Evolutionary conservation across 2,888 invertebrate genomes (phyloP), one percentile per base, ranked within the genome.

Genomic region (Margaritifera margaritifera): DNA sequence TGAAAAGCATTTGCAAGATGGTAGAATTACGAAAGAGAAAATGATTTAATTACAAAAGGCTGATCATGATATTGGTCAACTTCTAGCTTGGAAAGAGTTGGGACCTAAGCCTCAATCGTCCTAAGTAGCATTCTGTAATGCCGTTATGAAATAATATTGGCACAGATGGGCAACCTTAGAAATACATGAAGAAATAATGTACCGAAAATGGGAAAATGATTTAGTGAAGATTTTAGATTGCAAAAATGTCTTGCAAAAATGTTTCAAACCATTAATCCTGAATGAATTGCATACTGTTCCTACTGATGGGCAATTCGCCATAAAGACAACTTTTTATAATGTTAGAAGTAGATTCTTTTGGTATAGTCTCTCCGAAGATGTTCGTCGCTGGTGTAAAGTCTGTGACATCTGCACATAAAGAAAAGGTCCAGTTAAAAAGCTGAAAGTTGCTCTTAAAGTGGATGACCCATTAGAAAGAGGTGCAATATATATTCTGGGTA

Each of bases 371-470:
- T n/a, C n/a, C n/a, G n/a, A n/a, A n/a, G n/a, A 27, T 27, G 27
- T n/a, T n/a, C n/a, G n/a, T 72, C 2, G 63, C 15, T 74, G 71
- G 66, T 61, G 66, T 50, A 66, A 55, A 25, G 31, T n/a, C 11
- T 74, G 74, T 74, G 72, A 68, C 59, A 50, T 60, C 20, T 77
- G 72, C n/a, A n/a, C n/a, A n/a, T n/a, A n/a, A n/a, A n/a, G n/a
- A n/a, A n/a, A n/a, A n/a, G n/a, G n/a, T n/a, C 64, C 71, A 15
- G 27, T 19, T 6, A 64, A 61, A 42, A 64, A 64, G 42, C 53
- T 70, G 19, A 71, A 65, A 55, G 71, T 67, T 15, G 50, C 52
- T 18, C n/a, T 72, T 56, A 61, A 66, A 51, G 69, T 72, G 20
- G 72, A 69, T 50, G 71, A 64, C 22, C 74, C 68, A 6, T 55